Evolutionary conservation across 2,888 invertebrate genomes (phyloP), one percentile per base, ranked within the genome.

Genomic region (Stenoptilia bipunctidactyla): DNA sequence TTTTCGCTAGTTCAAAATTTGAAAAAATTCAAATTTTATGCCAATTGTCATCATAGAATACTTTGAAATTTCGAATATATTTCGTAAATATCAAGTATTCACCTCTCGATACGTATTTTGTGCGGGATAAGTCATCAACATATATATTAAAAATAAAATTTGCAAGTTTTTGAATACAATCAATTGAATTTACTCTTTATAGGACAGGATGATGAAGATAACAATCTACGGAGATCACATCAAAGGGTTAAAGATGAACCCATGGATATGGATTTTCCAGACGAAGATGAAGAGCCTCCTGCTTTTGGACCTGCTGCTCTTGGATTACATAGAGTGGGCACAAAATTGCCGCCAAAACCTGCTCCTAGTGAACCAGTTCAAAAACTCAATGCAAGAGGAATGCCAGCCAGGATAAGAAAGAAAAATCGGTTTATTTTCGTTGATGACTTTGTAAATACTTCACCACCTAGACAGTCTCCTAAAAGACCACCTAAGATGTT

Each of bases 381-480:
- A 67, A 90, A 92, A 50, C 74, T 94, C 1, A 94, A 94, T 65
- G 90, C 93, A 1, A 86, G 94, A 56, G 94, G 94, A 36, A 94
- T 94, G 93, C 96, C 96, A 40, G 94, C 93, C 3, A 87, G 96
- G 43, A 94, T 95, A 50, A 87, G 96, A 20, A 96, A 96, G 70
- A 92, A 93, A 61, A 96, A 96, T 68, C 88, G 90, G 57, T 85
- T 95, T 40, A 96, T 96, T 66, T 96, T 90, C 70, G 95, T 96
- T 67, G 96, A 96, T 67, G 92, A 94, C 64, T 89, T 93, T 56
- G 90, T 94, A 13, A 93, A 93, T 60, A 73, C 73, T 6, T 92
- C 91, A 34, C 91, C 92, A 56, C 90, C 92, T 37, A 83, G 90
- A 53, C 88, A 89, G 44, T 88, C 92, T 13, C 90, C 92, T 10